Evolutionary conservation across 2,888 invertebrate genomes (phyloP).

Genomic region (Drosophila subquinaria): DNA sequence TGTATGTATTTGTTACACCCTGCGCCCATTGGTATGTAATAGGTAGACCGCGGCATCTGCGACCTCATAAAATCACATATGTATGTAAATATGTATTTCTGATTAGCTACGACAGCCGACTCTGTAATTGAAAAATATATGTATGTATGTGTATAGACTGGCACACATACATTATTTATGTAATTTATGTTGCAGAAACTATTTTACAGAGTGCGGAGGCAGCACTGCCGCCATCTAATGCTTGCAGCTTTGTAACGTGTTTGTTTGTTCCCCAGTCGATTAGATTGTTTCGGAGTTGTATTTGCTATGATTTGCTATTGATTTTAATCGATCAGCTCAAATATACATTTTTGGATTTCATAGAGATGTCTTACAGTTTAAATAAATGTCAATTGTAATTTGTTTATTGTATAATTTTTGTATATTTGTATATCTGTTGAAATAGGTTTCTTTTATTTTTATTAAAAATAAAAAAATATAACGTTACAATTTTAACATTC

Average conservation of each 20-base stretch:
- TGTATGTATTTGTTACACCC: conserved; percentile 4
- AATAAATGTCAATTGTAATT: conserved; percentile 4
- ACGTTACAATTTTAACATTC: conserved; percentile 83
- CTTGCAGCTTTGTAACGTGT: background rate
- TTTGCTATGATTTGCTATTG: no score
- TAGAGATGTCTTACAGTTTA: background rate
- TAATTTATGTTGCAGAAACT: conserved; percentile 1
- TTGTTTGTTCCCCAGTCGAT: background rate
- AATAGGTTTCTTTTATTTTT: conserved; percentile 77
- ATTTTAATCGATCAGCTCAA: background rate
- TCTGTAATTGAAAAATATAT: background rate
- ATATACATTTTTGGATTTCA: no score
- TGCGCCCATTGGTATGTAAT: conserved; percentile 9
- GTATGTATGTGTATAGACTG: background rate
- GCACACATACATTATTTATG: conserved; percentile 5
- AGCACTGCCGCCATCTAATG: conserved; percentile 8
- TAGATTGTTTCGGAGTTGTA: background rate
- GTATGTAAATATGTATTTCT: conserved; percentile 1
- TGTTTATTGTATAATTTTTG: conserved; percentile 16
- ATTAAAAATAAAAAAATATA: conserved; percentile 84
- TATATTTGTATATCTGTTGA: conserved; percentile 44
- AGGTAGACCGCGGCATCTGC: conserved; percentile 7
- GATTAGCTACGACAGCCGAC: conserved; percentile 3
- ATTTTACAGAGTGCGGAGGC: background rate
- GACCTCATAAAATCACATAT: background rate